Base-by-base conservation (phyloP, 1,140 invertebrate species). In the Hycleus cichorii region DNA sequence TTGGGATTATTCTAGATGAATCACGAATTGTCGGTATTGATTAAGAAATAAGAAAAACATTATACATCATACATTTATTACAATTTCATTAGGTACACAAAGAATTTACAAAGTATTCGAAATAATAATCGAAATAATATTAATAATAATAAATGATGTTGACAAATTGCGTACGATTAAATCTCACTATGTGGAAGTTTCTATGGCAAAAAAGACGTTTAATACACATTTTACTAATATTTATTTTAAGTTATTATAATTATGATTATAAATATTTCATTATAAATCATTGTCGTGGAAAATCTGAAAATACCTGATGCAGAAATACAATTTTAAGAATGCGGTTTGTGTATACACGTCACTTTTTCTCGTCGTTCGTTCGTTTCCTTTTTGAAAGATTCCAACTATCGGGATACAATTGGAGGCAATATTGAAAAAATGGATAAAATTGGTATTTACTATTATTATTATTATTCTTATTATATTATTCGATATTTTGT, bases 31-130 rank as follows among this genome's bases (percentile, higher is more conserved):
- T 18, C 7, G 32, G 32, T 5, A 32, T 32, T 6, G 9, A 45
- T 7, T 4, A 9, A 45, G 5, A 45, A 45, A 45, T 5, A 45
- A 45, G 9, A 11, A 45, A 47, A 4, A 47, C 9, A 26, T 8
- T 51, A 51, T 51, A 51, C 49, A 57, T 57, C 52, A 58, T 52
- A 58, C 57, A 52, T 51, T 58, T 57, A 60, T 47, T 50, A 32
- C 26, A 58, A 62, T 45, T 58, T 63, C 57, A 67, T 67, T 66
- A 67, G 67, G 65, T 69, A 69, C 65, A 69, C 65, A 69, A 66
- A 64, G 39, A 69, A 69, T 69, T 67, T 69, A 69, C 67, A 69
- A 67, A 63, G 57, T 60, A 63, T 46, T 60, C 11, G 5, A 32
- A 25, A n/a, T 18, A 18, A 18, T 18, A 18, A 18, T 18, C 18